A percentile compares a stretch with the other conserved stretches of the same genome.
phyloP scores from a whole-genome alignment of 2,888 invertebrate genomes.

The Homarus gammarus region DNA sequence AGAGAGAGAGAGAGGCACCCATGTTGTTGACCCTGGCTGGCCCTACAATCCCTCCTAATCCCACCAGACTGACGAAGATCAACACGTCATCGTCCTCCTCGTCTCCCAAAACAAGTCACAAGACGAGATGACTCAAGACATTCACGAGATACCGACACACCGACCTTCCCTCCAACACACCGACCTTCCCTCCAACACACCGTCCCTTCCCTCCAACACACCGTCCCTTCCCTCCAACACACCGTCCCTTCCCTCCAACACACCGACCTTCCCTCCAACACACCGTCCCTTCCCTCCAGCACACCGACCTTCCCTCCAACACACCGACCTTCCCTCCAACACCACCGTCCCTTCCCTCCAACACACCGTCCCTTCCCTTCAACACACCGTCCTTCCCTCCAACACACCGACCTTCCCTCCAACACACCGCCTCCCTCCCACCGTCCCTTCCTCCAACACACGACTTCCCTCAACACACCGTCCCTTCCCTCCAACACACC shows the following conservation, averaged over 20 bases:
- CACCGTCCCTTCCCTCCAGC: too few relatives aligned
- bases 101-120: too few relatives aligned
- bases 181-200: background rate
- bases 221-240: too few relatives aligned
- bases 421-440: background rate
- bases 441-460: background rate
- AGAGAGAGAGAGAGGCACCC: too few relatives aligned
- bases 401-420: background rate
- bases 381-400: background rate
- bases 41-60: too few relatives aligned
- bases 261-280: too few relatives aligned
- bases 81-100: too few relatives aligned
- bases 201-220: background rate
- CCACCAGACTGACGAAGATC: too few relatives aligned
- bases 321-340: background rate
- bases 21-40: conserved; percentile 10
- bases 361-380: background rate
- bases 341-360: background rate
- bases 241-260: background rate
- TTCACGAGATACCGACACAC: too few relatives aligned
- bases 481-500: background rate
- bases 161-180: background rate
- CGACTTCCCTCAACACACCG: background rate
- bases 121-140: too few relatives aligned
- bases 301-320: too few relatives aligned